phyloP scores from a whole-genome alignment of 2,797 vertebrate genomes.

The Pterois miles region DNA sequence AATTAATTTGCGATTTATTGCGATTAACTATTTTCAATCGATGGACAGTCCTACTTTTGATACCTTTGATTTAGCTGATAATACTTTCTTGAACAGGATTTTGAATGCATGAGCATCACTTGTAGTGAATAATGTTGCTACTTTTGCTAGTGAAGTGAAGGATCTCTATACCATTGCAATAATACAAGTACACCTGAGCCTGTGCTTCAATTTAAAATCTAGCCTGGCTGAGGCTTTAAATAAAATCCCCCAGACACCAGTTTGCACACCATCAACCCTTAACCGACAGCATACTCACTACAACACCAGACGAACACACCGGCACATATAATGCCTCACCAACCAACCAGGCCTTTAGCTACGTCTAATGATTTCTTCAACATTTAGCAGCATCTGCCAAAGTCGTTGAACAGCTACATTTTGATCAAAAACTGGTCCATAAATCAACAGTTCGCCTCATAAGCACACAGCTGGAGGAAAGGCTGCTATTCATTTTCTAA shows the following conservation, averaged over 20 bases:
- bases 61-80: too few relatives aligned
- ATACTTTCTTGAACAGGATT: neutral
- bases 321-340: constrained; percentile 30
- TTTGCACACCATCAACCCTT: constrained; percentile 24
- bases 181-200: neutral
- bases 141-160: neutral
- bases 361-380: constrained; percentile 56
- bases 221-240: neutral
- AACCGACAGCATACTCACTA: constrained; percentile 11
- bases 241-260: constrained; percentile 2
- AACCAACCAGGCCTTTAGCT: constrained; percentile 32
- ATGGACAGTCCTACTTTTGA: too few relatives aligned
- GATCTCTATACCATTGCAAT: neutral
- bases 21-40: too few relatives aligned
- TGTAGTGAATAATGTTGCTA: neutral
- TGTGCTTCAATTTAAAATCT: constrained; percentile 8
- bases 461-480: constrained; percentile 37
- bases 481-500: constrained; percentile 62
- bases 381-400: constrained; percentile 68
- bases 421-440: constrained; percentile 51
- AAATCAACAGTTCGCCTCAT: constrained; percentile 59
- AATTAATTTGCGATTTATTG: too few relatives aligned
- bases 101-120: neutral
- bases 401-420: constrained; percentile 41
- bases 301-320: constrained; percentile 38